phyloP scores from a whole-genome alignment of 2,113 vertebrate species.

The Sinocyclocheilus grahami region DNA sequence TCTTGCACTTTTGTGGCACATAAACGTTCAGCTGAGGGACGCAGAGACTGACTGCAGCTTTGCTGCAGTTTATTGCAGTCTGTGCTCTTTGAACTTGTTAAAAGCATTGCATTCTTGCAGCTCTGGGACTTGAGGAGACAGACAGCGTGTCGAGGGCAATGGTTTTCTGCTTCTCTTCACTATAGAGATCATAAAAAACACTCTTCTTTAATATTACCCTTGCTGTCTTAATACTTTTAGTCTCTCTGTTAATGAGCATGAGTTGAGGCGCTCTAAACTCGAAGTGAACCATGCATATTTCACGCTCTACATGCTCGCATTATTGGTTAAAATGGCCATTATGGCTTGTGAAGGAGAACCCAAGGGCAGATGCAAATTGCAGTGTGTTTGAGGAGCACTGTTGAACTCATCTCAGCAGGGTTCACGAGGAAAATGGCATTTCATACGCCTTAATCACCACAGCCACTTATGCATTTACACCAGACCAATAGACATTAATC shows the following conservation, averaged over 20 bases:
- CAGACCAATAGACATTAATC: not conserved
- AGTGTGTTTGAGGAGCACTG: constrained; percentile 5
- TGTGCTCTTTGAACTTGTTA: not conserved
- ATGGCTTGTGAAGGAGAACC: constrained; percentile 71
- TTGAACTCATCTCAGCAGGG: constrained; percentile 4
- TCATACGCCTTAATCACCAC: not conserved
- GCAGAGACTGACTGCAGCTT: not conserved
- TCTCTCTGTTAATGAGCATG: not conserved
- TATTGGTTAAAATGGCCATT: constrained; percentile 37
- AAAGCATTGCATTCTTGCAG: not conserved
- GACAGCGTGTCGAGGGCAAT: not conserved
- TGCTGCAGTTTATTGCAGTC: constrained; percentile 14
- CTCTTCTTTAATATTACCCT: not conserved
- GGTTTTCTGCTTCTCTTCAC: not conserved
- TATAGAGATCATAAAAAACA: not conserved
- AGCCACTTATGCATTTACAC: not conserved
- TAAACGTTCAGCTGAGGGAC: not conserved
- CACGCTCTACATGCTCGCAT: not conserved
- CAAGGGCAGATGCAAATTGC: constrained; percentile 69
- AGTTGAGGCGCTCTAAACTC: not conserved
- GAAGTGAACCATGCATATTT: no score
- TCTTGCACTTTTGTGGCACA: not conserved
- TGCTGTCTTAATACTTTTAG: not conserved
- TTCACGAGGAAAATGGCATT: not conserved
- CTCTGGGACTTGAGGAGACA: not conserved